Percentiles rank a stretch among this genome's conserved stretches.
These are phyloP conservation scores for Caenorhabditis brenneri DNA, from an alignment of 1,140 invertebrate genomes.

Conservation along the genomic window DNA sequence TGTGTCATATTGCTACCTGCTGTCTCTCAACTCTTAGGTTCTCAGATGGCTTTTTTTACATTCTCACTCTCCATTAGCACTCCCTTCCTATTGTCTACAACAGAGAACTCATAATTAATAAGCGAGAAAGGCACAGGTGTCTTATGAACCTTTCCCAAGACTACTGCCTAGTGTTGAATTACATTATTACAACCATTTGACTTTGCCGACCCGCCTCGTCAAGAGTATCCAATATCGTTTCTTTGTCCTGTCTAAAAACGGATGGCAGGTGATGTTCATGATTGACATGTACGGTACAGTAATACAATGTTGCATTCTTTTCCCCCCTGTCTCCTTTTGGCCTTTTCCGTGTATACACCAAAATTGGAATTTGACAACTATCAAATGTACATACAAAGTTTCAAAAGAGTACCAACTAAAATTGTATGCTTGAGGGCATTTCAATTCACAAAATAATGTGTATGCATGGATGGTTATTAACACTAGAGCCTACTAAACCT, in stretches of 20 bases:
- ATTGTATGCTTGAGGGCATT: conserved; percentile 39
- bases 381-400: background rate
- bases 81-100: background rate
- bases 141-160: background rate
- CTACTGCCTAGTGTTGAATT: conserved; percentile 26
- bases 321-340: background rate
- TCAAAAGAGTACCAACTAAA: background rate
- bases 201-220: background rate
- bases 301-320: background rate
- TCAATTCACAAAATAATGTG: conserved; percentile 18
- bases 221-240: conserved; percentile 42
- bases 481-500: conserved; percentile 8
- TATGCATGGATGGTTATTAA: conserved; percentile 26
- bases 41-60: background rate
- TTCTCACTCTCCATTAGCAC: conserved; percentile 24
- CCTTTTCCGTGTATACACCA: background rate
- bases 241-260: conserved; percentile 22
- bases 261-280: conserved; percentile 34
- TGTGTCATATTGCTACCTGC: conserved; percentile 30
- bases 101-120: background rate
- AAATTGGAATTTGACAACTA: background rate
- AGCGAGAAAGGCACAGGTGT: conserved; percentile 27
- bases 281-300: conserved; percentile 12
- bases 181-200: conserved; percentile 39
- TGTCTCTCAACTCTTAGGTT: background rate